phyloP scores from a whole-genome alignment of 1,140 invertebrate genomes.

The Matsumurasca onukii region DNA sequence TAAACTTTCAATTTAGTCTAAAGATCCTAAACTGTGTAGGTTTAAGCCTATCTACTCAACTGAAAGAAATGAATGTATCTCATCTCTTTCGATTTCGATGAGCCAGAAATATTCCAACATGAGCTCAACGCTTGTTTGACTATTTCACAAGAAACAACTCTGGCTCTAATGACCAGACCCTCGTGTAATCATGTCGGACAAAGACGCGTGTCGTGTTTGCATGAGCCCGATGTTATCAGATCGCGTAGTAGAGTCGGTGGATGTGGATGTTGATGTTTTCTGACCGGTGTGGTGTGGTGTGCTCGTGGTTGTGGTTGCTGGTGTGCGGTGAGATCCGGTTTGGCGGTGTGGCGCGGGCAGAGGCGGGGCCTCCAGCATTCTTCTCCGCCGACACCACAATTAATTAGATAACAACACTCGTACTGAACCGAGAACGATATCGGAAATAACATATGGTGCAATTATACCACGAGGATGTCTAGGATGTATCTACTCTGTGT shows the following conservation, averaged over 20 bases:
- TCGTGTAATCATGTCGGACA: too few relatives aligned
- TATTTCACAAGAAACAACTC: too few relatives aligned
- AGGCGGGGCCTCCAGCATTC: conserved; percentile 17
- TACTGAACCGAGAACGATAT: conserved; percentile 21
- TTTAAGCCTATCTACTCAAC: too few relatives aligned
- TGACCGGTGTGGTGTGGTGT: background rate
- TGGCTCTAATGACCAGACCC: too few relatives aligned
- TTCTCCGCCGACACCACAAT: conserved; percentile 23
- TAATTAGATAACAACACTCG: conserved; percentile 27
- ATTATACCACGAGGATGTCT: conserved; percentile 16
- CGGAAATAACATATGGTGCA: conserved; percentile 19
- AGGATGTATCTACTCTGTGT: too few relatives aligned
- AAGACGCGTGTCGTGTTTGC: too few relatives aligned
- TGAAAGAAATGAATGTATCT: too few relatives aligned
- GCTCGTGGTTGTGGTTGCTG: background rate
- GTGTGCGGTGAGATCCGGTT: conserved; percentile 9
- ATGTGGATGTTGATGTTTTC: background rate
- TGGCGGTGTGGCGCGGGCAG: background rate
- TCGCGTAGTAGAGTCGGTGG: background rate
- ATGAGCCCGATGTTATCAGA: conserved; percentile 22
- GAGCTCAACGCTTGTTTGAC: too few relatives aligned
- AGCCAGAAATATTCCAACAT: too few relatives aligned
- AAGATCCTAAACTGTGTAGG: too few relatives aligned
- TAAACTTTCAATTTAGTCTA: too few relatives aligned
- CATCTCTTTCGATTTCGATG: too few relatives aligned